A percentile compares a stretch with the other conserved stretches of the same genome.
Conservation (phyloP, 2,797 vertebrate genomes). For the Sciaenops ocellatus region DNA sequence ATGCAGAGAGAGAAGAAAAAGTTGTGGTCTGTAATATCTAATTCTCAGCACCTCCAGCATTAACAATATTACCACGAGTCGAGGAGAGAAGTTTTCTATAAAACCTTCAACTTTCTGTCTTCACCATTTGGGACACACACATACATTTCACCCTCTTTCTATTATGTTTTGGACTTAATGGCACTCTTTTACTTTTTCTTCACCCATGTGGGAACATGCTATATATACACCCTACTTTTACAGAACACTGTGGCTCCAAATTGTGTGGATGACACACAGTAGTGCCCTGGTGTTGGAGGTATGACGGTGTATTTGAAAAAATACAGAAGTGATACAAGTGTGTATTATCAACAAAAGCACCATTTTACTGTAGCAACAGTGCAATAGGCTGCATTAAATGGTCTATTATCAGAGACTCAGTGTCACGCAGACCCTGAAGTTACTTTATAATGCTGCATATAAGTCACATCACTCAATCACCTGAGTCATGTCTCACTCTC, state of each 20-base stretch:
- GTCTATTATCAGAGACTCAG: slow-evolving; percentile 20
- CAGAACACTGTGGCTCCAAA: not conserved
- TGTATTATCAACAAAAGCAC: slow-evolving; percentile 27
- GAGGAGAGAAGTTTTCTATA: slow-evolving; percentile 40
- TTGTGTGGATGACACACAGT: not conserved
- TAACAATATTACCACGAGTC: slow-evolving; percentile 24
- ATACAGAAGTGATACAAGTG: not conserved
- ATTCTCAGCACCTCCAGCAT: slow-evolving; percentile 40
- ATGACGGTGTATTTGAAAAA: not conserved
- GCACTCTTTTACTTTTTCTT: not conserved
- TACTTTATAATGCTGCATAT: not conserved
- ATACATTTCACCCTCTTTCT: slow-evolving; percentile 8
- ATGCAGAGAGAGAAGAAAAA: slow-evolving; percentile 50
- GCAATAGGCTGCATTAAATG: slow-evolving; percentile 9
- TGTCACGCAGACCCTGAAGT: slow-evolving; percentile 11
- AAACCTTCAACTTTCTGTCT: slow-evolving; percentile 51
- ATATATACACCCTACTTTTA: not conserved
- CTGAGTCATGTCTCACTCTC: slow-evolving; percentile 26
- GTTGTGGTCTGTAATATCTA: slow-evolving; percentile 48
- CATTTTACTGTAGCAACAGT: slow-evolving; percentile 12
- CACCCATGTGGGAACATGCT: not conserved
- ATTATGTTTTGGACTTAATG: slow-evolving; percentile 16
- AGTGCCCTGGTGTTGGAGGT: not conserved
- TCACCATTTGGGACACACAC: slow-evolving; percentile 20
- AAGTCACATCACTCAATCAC: slow-evolving; percentile 8